Percentiles rank a stretch among this genome's conserved stretches.
phyloP scores from a whole-genome alignment of 2,113 vertebrate species.

The Casuarius casuarius region DNA sequence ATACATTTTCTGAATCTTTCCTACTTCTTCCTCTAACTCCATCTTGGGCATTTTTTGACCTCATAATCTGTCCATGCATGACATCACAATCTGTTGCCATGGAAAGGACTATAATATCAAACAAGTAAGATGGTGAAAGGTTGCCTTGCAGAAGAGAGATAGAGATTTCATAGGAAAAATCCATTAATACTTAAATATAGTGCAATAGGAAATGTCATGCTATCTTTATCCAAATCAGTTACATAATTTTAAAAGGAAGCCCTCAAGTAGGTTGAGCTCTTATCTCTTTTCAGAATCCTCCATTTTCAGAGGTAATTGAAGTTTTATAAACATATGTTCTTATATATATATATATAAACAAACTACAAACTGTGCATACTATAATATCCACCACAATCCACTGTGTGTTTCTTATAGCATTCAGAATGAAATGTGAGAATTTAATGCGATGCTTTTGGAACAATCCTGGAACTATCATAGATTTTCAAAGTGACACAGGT shows the following conservation, averaged over 20 bases:
- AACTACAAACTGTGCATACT: background rate
- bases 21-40: conserved; percentile 5
- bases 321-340: conserved; percentile 11
- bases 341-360: background rate
- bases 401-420: background rate
- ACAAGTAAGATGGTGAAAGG: conserved; percentile 38
- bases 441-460: background rate
- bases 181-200: conserved; percentile 60
- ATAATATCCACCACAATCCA: background rate
- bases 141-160: conserved; percentile 54
- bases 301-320: conserved; percentile 52
- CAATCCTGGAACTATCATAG: background rate
- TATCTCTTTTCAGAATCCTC: conserved; percentile 44
- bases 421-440: conserved; percentile 35
- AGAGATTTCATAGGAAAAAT: conserved; percentile 58
- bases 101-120: conserved; percentile 49
- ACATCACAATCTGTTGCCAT: conserved; percentile 59
- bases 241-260: conserved; percentile 58
- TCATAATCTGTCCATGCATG: conserved; percentile 49
- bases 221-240: conserved; percentile 57
- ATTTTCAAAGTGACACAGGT: background rate
- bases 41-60: conserved; percentile 38
- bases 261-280: conserved; percentile 18
- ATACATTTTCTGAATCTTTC: conserved; percentile 23
- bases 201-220: conserved; percentile 48